A percentile compares a stretch with the other conserved stretches of the same genome.
phyloP scores from a whole-genome alignment of 2,113 vertebrate genomes.

The Myocastor coypus region DNA sequence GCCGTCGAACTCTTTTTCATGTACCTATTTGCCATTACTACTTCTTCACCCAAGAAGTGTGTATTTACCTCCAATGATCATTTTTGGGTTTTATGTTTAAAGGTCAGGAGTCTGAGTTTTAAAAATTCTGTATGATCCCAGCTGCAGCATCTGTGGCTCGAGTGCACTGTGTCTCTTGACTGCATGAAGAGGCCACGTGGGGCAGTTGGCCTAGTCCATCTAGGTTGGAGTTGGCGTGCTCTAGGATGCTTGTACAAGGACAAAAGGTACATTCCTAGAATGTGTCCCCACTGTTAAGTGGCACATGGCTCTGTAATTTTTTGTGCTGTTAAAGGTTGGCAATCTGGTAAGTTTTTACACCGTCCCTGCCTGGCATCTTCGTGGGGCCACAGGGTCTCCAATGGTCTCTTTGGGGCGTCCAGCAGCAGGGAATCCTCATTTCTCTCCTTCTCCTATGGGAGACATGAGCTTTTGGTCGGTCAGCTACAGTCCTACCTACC shows the following conservation, averaged over 20 bases:
- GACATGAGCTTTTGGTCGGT: not conserved
- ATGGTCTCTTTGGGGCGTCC: not conserved
- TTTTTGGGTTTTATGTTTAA: not conserved
- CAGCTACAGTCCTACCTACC: not conserved
- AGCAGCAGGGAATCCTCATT: not conserved
- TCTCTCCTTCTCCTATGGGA: not conserved
- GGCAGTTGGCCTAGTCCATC: too few relatives aligned
- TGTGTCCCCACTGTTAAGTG: not conserved
- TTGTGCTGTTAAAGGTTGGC: not conserved
- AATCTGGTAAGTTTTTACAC: not conserved
- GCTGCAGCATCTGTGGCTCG: not conserved
- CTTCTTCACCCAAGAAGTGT: not conserved
- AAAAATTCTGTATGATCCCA: not conserved
- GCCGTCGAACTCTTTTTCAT: not conserved
- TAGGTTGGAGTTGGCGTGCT: too few relatives aligned
- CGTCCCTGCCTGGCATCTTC: not conserved
- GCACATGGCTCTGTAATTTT: not conserved
- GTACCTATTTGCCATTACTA: not conserved
- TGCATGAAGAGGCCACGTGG: not conserved
- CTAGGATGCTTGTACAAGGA: not conserved
- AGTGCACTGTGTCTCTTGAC: not conserved
- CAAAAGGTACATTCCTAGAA: not conserved
- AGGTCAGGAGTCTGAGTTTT: not conserved
- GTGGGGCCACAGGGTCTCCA: not conserved
- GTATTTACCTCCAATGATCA: not conserved